Evolutionary conservation across 2,888 invertebrate genomes (phyloP), one percentile per base, ranked within the genome.

Genomic region (Drosophila melanosoma): DNA sequence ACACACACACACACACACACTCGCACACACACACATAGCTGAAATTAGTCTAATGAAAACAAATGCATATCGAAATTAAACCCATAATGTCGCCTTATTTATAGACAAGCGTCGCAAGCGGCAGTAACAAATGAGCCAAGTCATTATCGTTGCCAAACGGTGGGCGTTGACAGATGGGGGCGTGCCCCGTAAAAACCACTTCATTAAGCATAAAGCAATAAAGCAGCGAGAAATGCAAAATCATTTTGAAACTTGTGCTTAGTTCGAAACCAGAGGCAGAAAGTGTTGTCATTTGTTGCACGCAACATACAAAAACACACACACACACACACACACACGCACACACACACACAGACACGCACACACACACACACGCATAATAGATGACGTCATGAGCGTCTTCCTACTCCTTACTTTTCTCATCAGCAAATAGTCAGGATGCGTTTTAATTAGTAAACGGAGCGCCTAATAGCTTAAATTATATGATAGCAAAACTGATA

Each of bases 31-130:
- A 42, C 40, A 36, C 54, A 57, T n/a, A 64, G 66, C 63, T 67
- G 64, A 76, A 89, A 89, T 86, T 89, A 85, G 78, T 71, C 82
- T 86, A 86, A 86, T 86, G 88, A 89, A 89, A 82, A 85, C 74
- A 89, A 87, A 86, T 89, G 81, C 86, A 89, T 82, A 87, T 87
- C 74, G 73, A 81, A 89, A 87, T 89, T 89, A 86, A 85, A 76
- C 86, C 81, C 80, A 85, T 85, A 82, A 78, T 69, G 88, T 87
- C 85, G 70, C 78, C 69, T 74, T 87, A 82, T 85, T 84, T 89
- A 84, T 82, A 80, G 88, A 70, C 76, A 73, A 68, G 58, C 66
- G 57, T 65, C 74, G 49, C 58, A 59, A 75, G 71, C 61, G 71
- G 60, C 48, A 49, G 59, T 68, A 67, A 76, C 78, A 78, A 78